These are phyloP conservation scores for Naja naja DNA, from an alignment of 2,113 vertebrate genomes.

Conservation along the genomic window DNA sequence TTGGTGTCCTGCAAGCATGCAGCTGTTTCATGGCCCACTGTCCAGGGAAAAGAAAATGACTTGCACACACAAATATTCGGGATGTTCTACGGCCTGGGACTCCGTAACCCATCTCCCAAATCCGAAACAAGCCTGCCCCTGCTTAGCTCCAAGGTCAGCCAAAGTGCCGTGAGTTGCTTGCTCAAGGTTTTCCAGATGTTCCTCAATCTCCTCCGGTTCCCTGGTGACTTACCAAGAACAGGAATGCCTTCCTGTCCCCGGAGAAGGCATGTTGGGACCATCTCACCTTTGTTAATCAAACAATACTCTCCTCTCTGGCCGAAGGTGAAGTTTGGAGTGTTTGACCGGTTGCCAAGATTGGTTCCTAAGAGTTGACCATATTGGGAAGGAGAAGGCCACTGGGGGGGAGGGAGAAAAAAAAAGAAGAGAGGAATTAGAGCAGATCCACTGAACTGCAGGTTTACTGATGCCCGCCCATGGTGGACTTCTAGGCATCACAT, in stretches of 20 bases:
- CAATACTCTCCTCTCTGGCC: neutral
- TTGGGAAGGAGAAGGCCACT: conserved; percentile 10
- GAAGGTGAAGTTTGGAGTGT: neutral
- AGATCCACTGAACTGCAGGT: neutral
- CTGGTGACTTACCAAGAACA: no score
- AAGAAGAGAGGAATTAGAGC: neutral
- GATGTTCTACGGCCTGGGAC: neutral
- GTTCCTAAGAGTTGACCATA: neutral
- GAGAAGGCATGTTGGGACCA: accelerated
- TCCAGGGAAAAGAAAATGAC: no score
- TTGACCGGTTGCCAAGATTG: accelerated
- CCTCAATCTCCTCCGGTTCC: no score
- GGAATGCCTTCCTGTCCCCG: neutral
- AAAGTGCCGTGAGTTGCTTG: neutral
- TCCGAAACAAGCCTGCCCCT: neutral
- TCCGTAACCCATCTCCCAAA: neutral
- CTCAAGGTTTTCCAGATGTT: neutral
- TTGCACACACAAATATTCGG: neutral
- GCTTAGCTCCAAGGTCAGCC: neutral
- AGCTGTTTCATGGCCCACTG: no score
- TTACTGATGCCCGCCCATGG: neutral
- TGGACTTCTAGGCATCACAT: neutral
- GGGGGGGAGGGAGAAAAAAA: neutral
- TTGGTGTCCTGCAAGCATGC: no score
- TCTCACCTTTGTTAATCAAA: neutral